Conservation (phyloP, 2,888 invertebrate genomes). For the Crepidodera aurea region DNA sequence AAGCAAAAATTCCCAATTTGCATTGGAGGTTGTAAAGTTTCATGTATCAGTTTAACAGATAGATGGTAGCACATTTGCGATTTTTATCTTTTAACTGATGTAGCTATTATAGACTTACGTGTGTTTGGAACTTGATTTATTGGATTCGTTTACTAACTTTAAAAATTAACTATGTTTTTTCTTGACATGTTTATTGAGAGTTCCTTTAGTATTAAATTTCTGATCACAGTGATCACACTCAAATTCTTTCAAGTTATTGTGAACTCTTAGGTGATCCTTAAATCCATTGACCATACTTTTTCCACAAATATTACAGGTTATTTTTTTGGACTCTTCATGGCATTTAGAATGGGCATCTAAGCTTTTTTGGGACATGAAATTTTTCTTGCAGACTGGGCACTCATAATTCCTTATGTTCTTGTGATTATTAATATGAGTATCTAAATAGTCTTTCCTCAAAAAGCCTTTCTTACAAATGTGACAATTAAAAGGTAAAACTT, state of each 20-base stretch:
- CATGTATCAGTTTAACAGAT: no score
- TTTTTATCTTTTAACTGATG: no score
- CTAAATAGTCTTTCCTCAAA: conserved; percentile 59
- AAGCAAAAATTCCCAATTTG: no score
- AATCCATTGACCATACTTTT: conserved; percentile 55
- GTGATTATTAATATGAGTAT: conserved; percentile 57
- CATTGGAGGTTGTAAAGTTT: no score
- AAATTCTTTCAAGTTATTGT: conserved; percentile 57
- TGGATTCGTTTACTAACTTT: no score
- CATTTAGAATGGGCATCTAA: conserved; percentile 58
- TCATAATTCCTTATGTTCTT: conserved; percentile 56
- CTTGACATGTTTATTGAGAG: conserved; percentile 57
- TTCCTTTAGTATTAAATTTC: conserved; percentile 58
- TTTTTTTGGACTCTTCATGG: conserved; percentile 56
- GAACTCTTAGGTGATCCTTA: conserved; percentile 58
- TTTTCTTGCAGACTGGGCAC: conserved; percentile 55
- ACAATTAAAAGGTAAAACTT: conserved; percentile 55
- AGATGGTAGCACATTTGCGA: no score
- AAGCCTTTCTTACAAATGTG: conserved; percentile 57
- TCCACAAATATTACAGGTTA: conserved; percentile 56
- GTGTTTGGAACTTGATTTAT: no score
- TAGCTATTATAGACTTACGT: no score
- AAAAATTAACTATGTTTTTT: conserved; percentile 52
- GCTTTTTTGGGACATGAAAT: conserved; percentile 58
- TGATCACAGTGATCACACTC: conserved; percentile 55